Conservation (phyloP, 2,888 invertebrate genomes). For the Drosophila paranaensis region DNA sequence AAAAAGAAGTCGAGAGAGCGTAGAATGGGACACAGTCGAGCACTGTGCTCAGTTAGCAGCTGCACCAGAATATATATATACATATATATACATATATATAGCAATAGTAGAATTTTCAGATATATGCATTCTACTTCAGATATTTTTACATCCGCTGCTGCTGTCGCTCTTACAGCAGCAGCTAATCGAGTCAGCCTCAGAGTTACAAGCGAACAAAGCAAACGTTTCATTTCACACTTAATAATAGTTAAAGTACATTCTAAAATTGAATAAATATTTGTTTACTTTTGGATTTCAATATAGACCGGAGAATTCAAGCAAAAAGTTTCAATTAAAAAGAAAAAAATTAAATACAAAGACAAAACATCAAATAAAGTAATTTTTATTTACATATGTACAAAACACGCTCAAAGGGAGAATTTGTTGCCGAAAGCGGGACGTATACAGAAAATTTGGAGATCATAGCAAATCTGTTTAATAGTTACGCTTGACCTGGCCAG, state of each 20-base stretch:
- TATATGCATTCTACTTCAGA: slow-evolving; percentile 27
- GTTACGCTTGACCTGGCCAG: slow-evolving; percentile 84
- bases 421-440: slow-evolving; percentile 3
- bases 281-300: slow-evolving; percentile 22
- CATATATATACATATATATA: background rate
- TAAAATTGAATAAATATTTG: slow-evolving; percentile 32
- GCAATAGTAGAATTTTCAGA: slow-evolving; percentile 13
- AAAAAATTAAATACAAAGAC: slow-evolving; percentile 17
- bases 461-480: slow-evolving; percentile 53
- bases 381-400: slow-evolving; percentile 22
- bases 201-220: slow-evolving; percentile 32
- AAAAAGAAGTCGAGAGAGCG: background rate
- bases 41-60: slow-evolving; percentile 5
- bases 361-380: slow-evolving; percentile 1
- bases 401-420: slow-evolving; percentile 14
- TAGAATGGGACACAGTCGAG: slow-evolving; percentile 16
- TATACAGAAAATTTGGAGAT: slow-evolving; percentile 36
- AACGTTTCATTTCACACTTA: slow-evolving; percentile 46
- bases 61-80: background rate
- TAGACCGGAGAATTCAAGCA: slow-evolving; percentile 19
- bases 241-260: slow-evolving; percentile 45
- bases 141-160: slow-evolving; percentile 32
- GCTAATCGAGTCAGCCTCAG: slow-evolving; percentile 30
- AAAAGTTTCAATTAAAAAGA: slow-evolving; percentile 49
- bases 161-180: slow-evolving; percentile 10